Conservation (phyloP, 2,113 vertebrate species). For the Chaetodon auriga region DNA sequence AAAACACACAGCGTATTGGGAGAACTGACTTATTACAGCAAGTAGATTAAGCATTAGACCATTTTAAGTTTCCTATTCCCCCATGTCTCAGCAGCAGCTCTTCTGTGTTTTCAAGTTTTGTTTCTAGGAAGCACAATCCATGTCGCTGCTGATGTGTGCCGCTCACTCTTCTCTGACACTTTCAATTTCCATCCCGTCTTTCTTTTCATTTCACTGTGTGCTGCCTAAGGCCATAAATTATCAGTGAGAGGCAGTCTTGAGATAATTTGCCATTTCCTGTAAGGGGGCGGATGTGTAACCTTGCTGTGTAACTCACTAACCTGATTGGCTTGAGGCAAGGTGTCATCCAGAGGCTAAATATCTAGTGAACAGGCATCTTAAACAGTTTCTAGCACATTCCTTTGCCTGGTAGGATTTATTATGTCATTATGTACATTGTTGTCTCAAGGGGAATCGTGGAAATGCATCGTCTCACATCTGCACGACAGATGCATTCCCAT, state of each 20-base stretch:
- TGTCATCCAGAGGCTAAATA: conserved; percentile 62
- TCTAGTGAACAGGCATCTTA: conserved; percentile 41
- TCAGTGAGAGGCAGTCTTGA: conserved; percentile 26
- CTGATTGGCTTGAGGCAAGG: conserved; percentile 59
- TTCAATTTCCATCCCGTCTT: conserved; percentile 45
- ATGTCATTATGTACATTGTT: conserved; percentile 55
- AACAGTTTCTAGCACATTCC: conserved; percentile 39
- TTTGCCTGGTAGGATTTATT: conserved; percentile 55
- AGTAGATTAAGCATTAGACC: not conserved
- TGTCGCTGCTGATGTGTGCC: conserved; percentile 15
- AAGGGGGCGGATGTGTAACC: conserved; percentile 49
- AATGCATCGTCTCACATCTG: conserved; percentile 50
- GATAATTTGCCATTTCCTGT: conserved; percentile 69
- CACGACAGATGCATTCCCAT: conserved; percentile 52
- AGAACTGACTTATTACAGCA: conserved; percentile 25
- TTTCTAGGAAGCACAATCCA: not conserved
- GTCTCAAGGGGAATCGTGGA: conserved; percentile 60
- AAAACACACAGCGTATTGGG: not conserved
- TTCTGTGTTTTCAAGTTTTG: conserved; percentile 3
- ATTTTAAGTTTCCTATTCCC: not conserved
- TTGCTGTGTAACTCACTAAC: conserved; percentile 48
- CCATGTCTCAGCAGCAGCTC: not conserved
- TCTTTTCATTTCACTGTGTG: conserved; percentile 29
- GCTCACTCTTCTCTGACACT: conserved; percentile 30
- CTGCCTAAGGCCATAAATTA: conserved; percentile 47